Percentiles rank a stretch among this genome's conserved stretches.
Conservation (phyloP, 2,888 invertebrate genomes). For the Apocheima hispidaria region DNA sequence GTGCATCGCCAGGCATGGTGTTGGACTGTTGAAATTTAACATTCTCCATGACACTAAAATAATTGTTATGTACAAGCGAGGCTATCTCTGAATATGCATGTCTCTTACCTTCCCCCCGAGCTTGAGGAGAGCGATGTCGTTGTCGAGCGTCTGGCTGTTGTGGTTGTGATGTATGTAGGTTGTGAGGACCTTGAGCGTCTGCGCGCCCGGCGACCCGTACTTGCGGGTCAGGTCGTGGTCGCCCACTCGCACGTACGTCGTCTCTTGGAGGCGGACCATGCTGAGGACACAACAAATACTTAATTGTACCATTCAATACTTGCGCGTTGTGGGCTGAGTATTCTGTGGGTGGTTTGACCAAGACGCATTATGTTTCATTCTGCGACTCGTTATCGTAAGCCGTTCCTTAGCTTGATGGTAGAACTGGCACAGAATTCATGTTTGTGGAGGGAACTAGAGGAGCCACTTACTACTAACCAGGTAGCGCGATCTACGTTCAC, state of each 20-base stretch:
- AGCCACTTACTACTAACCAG: no score
- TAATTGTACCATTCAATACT: background rate
- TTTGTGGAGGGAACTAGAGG: no score
- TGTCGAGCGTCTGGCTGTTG: slow-evolving; percentile 97
- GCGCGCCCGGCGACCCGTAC: slow-evolving; percentile 96
- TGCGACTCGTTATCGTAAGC: no score
- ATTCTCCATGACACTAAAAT: no score
- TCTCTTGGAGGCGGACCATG: slow-evolving; percentile 97
- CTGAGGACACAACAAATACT: slow-evolving; percentile 71
- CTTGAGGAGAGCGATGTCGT: slow-evolving; percentile 96
- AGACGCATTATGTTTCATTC: no score
- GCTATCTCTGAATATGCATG: background rate
- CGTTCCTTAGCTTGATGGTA: no score
- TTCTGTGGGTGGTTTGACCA: no score
- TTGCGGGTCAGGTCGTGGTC: slow-evolving; percentile 96
- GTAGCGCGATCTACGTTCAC: no score
- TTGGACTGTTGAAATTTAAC: no score
- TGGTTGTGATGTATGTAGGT: slow-evolving; percentile 98
- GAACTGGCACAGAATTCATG: no score
- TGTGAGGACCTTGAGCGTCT: slow-evolving; percentile 95
- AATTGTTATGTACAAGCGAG: no score
- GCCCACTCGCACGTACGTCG: slow-evolving; percentile 96
- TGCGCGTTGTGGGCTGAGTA: background rate
- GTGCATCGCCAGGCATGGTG: no score
- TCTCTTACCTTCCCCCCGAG: slow-evolving; percentile 89